These are phyloP conservation scores for Chelon auratus DNA, from an alignment of 2,797 vertebrate species.

Conservation along the genomic window DNA sequence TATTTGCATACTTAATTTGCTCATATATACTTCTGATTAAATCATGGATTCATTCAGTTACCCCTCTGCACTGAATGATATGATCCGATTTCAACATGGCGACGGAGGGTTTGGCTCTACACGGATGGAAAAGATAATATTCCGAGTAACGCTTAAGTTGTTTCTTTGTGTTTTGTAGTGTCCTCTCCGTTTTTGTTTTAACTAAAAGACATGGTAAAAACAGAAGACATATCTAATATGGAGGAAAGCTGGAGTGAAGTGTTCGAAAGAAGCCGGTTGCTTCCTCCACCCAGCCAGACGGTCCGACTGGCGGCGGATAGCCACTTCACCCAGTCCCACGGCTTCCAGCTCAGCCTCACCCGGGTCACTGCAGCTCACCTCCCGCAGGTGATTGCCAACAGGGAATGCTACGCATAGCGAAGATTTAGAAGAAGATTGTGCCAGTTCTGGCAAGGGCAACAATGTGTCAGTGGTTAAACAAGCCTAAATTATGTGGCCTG, in stretches of 20 bases:
- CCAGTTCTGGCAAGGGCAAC: neutral
- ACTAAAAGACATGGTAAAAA: slow-evolving; percentile 44
- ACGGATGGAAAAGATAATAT: neutral
- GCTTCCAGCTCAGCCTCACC: slow-evolving; percentile 85
- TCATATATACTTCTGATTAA: accelerated
- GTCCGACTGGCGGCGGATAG: slow-evolving; percentile 67
- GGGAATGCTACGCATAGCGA: neutral
- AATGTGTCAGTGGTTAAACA: neutral
- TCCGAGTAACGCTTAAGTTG: neutral
- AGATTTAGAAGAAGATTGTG: neutral
- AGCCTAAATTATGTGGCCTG: neutral
- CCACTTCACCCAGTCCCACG: slow-evolving; percentile 60
- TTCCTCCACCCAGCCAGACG: slow-evolving; percentile 85
- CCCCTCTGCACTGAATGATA: slow-evolving; percentile 24
- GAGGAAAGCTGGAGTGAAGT: slow-evolving; percentile 79
- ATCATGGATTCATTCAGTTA: accelerated
- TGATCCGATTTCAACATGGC: slow-evolving; percentile 71
- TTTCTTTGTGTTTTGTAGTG: neutral
- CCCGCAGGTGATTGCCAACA: slow-evolving; percentile 62
- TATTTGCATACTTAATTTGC: accelerated
- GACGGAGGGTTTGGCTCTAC: slow-evolving; percentile 42
- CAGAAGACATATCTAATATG: slow-evolving; percentile 56
- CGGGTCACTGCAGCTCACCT: slow-evolving; percentile 76
- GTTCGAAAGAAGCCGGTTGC: slow-evolving; percentile 73
- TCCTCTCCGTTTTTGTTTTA: accelerated